phyloP scores from a whole-genome alignment of 2,888 invertebrate genomes.

The Diabrotica balteata region DNA sequence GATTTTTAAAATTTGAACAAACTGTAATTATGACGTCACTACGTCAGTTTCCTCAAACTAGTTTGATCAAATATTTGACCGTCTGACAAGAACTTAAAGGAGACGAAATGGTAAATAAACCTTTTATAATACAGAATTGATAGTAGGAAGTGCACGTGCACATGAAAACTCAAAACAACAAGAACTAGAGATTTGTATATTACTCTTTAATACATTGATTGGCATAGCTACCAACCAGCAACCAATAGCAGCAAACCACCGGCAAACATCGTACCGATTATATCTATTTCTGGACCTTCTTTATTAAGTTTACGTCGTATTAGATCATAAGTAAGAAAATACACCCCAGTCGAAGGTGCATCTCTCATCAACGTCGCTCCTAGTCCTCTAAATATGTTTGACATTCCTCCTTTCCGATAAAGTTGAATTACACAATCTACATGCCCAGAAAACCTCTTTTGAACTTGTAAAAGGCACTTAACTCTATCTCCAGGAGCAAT shows the following conservation, averaged over 20 bases:
- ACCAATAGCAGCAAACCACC: constrained; percentile 40
- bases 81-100: too few relatives aligned
- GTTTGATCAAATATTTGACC: too few relatives aligned
- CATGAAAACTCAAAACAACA: too few relatives aligned
- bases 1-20: too few relatives aligned
- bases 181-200: constrained; percentile 39
- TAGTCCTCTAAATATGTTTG: constrained; percentile 10
- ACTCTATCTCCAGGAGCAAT: constrained; percentile 69
- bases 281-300: neutral
- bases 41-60: too few relatives aligned
- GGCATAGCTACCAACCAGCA: constrained; percentile 41
- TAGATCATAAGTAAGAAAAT: constrained; percentile 12
- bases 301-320: neutral
- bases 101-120: too few relatives aligned
- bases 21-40: too few relatives aligned
- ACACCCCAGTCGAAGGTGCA: constrained; percentile 4
- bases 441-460: constrained; percentile 33
- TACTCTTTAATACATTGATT: constrained; percentile 40
- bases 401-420: constrained; percentile 3
- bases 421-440: constrained; percentile 4
- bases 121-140: too few relatives aligned
- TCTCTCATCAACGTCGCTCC: constrained; percentile 12
- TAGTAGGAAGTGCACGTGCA: too few relatives aligned
- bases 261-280: constrained; percentile 28
- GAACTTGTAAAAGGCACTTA: constrained; percentile 54